Base-by-base conservation (phyloP, 2,888 invertebrate species). In the Pseudococcus viburni region DNA sequence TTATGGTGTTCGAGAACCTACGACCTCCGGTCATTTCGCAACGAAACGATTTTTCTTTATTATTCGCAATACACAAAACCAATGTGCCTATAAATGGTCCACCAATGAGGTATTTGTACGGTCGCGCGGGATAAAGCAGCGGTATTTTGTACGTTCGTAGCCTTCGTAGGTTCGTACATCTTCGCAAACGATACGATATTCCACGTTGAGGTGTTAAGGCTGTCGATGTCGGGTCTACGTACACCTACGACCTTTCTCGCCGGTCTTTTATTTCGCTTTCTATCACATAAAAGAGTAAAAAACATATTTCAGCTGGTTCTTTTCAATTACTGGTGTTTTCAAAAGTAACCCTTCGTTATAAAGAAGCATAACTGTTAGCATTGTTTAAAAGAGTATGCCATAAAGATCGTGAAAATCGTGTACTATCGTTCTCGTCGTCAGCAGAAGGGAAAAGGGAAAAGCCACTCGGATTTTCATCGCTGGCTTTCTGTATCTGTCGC, bases 281-380 rank as follows among this genome's bases (percentile, higher is more conserved):
- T 42, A 42, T 42, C 6, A 9, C 11, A 17, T 39, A 77, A 77
- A 77, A 77, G 42, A 33, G 77, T 33, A 39, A 77, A 33, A 77
- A 33, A 73, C 77, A 77, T 42, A 77, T 77, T 77, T 77, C n/a
- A 77, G 39, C 42, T 42, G 17, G 42, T 39, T 77, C 33, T 42
- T 77, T 77, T 77, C 77, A 77, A 77, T 77, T 77, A 77, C 77
- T 77, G n/a, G 77, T 77, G 77, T 77, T 77, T 77, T 77, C 77
- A 15, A 77, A 68, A 68, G 77, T 39, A 77, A 33, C 77, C 77
- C 42, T 77, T 77, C 68, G 68, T 77, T 77, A 77, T 39, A 33
- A 77, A 33, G 77, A 77, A 39, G 42, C 39, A 42, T 39, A 77
- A 77, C 68, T 12, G 68, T 68, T 77, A 77, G 77, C 77, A 42